Percentiles rank a stretch among this genome's conserved stretches.
These are phyloP conservation scores for Battus philenor DNA, from an alignment of 1,140 invertebrate species.

Conservation along the genomic window DNA sequence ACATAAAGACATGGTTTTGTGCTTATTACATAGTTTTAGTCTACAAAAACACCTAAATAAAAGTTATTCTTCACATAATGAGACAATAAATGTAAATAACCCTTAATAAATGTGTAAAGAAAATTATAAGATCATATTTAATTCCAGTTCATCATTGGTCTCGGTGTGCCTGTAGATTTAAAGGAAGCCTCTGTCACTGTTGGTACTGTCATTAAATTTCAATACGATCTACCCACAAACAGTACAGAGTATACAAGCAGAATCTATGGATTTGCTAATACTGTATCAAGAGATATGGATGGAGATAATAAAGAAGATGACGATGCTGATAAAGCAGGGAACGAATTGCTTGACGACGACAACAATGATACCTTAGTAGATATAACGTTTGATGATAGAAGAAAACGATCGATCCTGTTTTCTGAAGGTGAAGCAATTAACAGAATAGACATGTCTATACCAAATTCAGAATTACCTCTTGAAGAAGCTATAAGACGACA, in stretches of 20 bases:
- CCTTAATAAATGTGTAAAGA: too few relatives aligned
- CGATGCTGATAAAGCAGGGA: constrained; percentile 25
- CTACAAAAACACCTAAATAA: too few relatives aligned
- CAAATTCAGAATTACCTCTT: constrained; percentile 39
- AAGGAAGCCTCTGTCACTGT: constrained; percentile 79
- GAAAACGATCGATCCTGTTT: constrained; percentile 48
- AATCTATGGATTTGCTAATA: constrained; percentile 73
- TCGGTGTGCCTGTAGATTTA: constrained; percentile 80
- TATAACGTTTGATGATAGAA: constrained; percentile 57
- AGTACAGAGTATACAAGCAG: constrained; percentile 77
- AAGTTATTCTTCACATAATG: too few relatives aligned
- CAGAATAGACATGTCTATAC: constrained; percentile 26
- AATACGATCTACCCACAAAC: constrained; percentile 78
- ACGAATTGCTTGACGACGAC: constrained; percentile 22
- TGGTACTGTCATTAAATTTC: constrained; percentile 79
- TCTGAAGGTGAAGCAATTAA: constrained; percentile 51
- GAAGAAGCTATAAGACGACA: constrained; percentile 60
- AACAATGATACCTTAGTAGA: constrained; percentile 58
- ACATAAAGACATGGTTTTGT: too few relatives aligned
- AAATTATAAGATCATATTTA: too few relatives aligned
- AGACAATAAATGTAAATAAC: too few relatives aligned
- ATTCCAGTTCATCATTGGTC: constrained; percentile 79
- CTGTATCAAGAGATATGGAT: constrained; percentile 56
- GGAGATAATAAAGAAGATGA: constrained; percentile 29
- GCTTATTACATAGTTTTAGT: too few relatives aligned